Evolutionary conservation across 2,113 vertebrate species (phyloP), one percentile per base, ranked within the genome.

Genomic region (Vireo altiloquus): DNA sequence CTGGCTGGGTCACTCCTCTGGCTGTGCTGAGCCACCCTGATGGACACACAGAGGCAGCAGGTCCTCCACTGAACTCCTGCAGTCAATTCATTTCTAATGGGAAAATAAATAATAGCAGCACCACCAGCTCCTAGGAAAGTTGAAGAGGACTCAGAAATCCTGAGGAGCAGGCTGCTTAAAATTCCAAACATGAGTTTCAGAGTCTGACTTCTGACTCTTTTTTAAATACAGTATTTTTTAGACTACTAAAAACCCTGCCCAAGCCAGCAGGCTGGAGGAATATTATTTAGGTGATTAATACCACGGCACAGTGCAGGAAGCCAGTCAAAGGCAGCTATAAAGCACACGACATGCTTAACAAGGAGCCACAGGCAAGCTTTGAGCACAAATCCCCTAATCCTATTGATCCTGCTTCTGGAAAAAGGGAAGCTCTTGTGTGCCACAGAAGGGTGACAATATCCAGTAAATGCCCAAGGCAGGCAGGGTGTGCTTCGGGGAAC

Each of bases 311-410:
- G 90, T 76, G 82, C 71, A 87, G 96, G 96, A 83, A 97, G 28
- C 37, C 89, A 82, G 80, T 72, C 61, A 85, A 93, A 95, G 79
- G 84, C 82, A 94, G 71, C 91, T 95, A 30, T 92, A 92, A 98
- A 97, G 95, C 97, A 96, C 96, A 96, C 86, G 44, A 74, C 94
- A 97, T 96, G 96, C 97, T 97, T 94, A 97, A 98, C 96, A 97
- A 98, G 97, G 96, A 98, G 97, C 97, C 97, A 97, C 81, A 94
- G 98, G 98, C 97, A 96, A 97, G 97, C 97, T 98, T 96, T 98
- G 97, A 97, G 97, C 47, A 19, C 96, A 98, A 98, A 98, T 98
- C 98, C 95, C 95, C 95, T 98, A 98, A 98, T 98, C 98, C 98
- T 97, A 98, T 98, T 98, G 98, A 98, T 98, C 97, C 96, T 94